phyloP scores from a whole-genome alignment of 1,140 invertebrate species.

The Drosophila sproati region DNA sequence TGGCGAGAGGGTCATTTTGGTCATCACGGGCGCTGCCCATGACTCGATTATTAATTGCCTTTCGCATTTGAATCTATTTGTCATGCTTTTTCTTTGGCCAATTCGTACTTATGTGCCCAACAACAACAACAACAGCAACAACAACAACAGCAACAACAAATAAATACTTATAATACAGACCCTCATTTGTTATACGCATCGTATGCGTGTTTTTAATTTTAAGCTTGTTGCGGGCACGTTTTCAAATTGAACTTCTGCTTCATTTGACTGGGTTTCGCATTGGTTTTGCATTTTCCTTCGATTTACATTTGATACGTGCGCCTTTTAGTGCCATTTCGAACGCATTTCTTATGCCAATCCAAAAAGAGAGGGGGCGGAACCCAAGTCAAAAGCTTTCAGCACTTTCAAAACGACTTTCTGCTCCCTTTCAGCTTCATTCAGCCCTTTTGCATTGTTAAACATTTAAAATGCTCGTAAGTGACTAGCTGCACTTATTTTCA shows the following conservation, averaged over 20 bases:
- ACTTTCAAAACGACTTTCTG: conserved; percentile 1
- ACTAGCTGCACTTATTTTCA: conserved; percentile 27
- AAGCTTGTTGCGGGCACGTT: conserved; percentile 29
- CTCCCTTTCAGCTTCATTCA: neutral
- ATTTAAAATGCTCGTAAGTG: conserved; percentile 43
- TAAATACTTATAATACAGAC: conserved; percentile 7
- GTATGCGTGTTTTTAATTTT: conserved; percentile 50
- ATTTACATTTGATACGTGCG: conserved; percentile 41
- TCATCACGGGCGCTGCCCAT: conserved; percentile 14
- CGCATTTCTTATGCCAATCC: conserved; percentile 31
- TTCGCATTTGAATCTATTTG: conserved; percentile 49
- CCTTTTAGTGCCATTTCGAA: conserved; percentile 27
- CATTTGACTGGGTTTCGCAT: conserved; percentile 21
- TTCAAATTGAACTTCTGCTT: conserved; percentile 40
- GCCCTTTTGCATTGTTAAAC: conserved; percentile 39
- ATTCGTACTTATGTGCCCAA: conserved; percentile 9
- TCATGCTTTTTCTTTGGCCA: conserved; percentile 35
- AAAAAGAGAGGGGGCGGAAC: neutral
- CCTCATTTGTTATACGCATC: conserved; percentile 41
- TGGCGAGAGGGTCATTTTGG: conserved; percentile 12
- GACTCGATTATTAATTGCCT: conserved; percentile 54
- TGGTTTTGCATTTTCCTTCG: conserved; percentile 22
- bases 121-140: neutral
- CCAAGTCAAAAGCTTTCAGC: conserved; percentile 13
- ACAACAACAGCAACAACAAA: neutral